Conservation (phyloP, 1,140 invertebrate species). For the Plectrocnemia conspersa region DNA sequence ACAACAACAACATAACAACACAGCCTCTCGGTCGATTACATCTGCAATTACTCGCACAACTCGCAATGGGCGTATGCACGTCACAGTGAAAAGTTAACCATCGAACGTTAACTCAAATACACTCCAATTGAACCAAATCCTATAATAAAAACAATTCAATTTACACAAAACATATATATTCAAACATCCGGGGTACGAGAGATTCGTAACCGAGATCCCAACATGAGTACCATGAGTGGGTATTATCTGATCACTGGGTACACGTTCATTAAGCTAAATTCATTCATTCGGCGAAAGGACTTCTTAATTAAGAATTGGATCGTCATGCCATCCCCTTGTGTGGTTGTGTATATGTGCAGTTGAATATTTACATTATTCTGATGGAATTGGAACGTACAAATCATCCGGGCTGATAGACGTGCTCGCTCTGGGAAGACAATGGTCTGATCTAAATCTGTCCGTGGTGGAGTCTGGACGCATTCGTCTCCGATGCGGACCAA, state of each 20-base stretch:
- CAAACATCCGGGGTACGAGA: not conserved
- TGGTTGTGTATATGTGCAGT: not conserved
- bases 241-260: constrained; percentile 11
- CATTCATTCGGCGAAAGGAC: constrained; percentile 24
- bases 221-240: not conserved
- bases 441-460: constrained; percentile 32
- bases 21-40: constrained; percentile 22
- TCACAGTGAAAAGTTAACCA: constrained; percentile 30
- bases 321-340: too few relatives aligned
- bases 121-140: too few relatives aligned
- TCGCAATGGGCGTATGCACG: constrained; percentile 17
- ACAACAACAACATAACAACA: too few relatives aligned
- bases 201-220: not conserved
- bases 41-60: constrained; percentile 24
- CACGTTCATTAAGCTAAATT: constrained; percentile 25
- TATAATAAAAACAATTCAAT: too few relatives aligned
- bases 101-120: too few relatives aligned
- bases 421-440: constrained; percentile 18
- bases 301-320: constrained; percentile 34
- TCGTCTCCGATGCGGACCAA: constrained; percentile 13
- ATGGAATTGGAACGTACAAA: not conserved
- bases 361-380: not conserved
- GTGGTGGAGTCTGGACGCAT: constrained; percentile 5
- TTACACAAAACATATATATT: not conserved
- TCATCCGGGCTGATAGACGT: constrained; percentile 21